These are phyloP conservation scores for Tenthredo notha DNA, from an alignment of 2,888 invertebrate species.

Conservation along the genomic window DNA sequence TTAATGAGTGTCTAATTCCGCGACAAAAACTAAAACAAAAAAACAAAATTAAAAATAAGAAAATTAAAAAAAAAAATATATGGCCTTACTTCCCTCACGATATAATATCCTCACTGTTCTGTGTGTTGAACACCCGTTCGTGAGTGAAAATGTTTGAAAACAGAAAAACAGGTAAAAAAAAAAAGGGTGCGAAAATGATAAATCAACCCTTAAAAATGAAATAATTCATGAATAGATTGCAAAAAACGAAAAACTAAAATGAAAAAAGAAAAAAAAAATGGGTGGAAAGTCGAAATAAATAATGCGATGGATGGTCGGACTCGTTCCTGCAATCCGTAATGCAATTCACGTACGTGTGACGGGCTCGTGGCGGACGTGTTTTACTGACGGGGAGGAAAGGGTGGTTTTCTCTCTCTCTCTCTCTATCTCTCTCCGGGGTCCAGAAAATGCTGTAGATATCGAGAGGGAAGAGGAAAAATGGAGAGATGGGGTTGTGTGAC, in stretches of 20 bases:
- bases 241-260: too few species aligned
- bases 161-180: too few species aligned
- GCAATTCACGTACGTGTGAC: neutral
- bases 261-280: neutral
- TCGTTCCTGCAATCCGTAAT: neutral
- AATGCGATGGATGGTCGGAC: neutral
- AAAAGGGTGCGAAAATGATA: too few species aligned
- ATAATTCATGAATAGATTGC: neutral
- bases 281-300: neutral
- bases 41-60: too few species aligned
- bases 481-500: neutral
- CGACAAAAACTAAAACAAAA: neutral
- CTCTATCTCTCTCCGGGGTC: neutral
- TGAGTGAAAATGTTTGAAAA: too few species aligned
- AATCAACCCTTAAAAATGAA: too few species aligned
- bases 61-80: too few species aligned
- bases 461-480: neutral
- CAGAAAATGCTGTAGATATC: neutral
- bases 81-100: too few species aligned
- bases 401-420: neutral
- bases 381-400: neutral
- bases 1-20: neutral
- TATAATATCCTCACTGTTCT: too few species aligned
- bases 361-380: neutral
- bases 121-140: too few species aligned